These are phyloP conservation scores for Pygocentrus nattereri DNA, from an alignment of 2,797 vertebrate species.

Conservation along the genomic window DNA sequence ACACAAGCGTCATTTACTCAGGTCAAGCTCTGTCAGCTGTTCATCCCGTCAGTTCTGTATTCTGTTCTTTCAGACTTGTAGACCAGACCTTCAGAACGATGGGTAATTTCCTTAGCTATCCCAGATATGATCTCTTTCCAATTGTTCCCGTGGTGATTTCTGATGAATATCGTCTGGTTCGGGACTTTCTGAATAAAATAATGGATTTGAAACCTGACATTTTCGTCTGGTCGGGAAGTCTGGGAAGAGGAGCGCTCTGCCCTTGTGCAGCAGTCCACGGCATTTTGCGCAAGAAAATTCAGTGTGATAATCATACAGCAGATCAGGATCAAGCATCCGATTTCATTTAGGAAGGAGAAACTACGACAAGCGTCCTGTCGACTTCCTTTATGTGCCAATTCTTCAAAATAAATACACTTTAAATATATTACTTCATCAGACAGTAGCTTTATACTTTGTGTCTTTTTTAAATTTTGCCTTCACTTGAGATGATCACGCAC, in stretches of 20 bases:
- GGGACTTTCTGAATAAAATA: not conserved
- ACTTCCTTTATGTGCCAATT: constrained; percentile 69
- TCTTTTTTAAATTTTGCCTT: constrained; percentile 51
- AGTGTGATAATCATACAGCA: constrained; percentile 38
- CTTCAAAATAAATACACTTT: constrained; percentile 74
- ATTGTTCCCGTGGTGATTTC: not conserved
- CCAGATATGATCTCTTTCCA: constrained; percentile 6
- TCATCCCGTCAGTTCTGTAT: constrained; percentile 29
- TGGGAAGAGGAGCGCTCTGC: constrained; percentile 28
- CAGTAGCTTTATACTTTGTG: constrained; percentile 58
- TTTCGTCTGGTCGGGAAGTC: constrained; percentile 29
- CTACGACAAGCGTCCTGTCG: not conserved
- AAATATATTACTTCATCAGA: constrained; percentile 64
- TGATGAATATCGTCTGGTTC: not conserved
- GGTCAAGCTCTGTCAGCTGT: constrained; percentile 22
- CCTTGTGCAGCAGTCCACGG: constrained; percentile 41
- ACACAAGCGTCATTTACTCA: constrained; percentile 2
- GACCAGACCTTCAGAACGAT: not conserved
- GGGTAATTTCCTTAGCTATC: constrained; percentile 6
- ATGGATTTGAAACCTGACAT: not conserved
- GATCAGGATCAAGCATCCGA: constrained; percentile 22
- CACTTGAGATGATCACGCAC: constrained; percentile 64
- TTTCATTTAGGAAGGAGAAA: constrained; percentile 21
- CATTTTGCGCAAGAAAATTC: constrained; percentile 16
- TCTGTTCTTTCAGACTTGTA: constrained; percentile 7